Conservation (phyloP, 2,797 vertebrate species). For the Parauchenoglanis ngamensis region DNA sequence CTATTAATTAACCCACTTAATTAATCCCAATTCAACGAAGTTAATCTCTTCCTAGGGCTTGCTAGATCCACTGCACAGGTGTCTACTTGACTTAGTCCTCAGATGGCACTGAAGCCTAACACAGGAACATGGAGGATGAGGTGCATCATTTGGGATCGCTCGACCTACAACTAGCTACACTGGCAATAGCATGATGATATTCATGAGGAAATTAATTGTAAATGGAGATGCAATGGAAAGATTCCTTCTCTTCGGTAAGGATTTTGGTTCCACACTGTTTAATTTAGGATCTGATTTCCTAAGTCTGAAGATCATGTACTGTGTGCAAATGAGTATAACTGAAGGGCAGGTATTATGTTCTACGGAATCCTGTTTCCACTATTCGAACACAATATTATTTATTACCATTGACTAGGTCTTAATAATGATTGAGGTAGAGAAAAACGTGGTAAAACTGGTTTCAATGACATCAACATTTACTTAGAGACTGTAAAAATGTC, state of each 20-base stretch:
- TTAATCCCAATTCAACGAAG: conserved; percentile 61
- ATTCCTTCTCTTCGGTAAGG: not conserved
- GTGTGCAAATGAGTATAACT: not conserved
- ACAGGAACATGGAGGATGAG: conserved; percentile 28
- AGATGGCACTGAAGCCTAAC: conserved; percentile 36
- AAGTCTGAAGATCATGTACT: not conserved
- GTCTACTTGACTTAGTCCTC: conserved; percentile 36
- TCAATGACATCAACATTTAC: not conserved
- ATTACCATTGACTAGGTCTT: not conserved
- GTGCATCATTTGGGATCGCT: conserved; percentile 11
- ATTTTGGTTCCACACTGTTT: not conserved
- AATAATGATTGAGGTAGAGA: not conserved
- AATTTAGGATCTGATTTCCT: not conserved
- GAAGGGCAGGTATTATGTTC: not conserved
- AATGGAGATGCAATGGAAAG: not conserved
- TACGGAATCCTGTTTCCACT: not conserved
- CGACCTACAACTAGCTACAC: conserved; percentile 33
- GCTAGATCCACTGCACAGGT: conserved; percentile 49
- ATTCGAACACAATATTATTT: not conserved
- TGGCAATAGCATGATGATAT: conserved; percentile 2
- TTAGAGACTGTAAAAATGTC: not conserved
- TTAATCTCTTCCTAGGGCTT: conserved; percentile 62
- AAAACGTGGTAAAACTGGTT: not conserved
- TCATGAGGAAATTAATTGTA: conserved; percentile 1
- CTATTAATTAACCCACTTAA: conserved; percentile 69